Evolutionary conservation across 2,113 vertebrate species (phyloP).

Genomic region (Synodontis membranacea): DNA sequence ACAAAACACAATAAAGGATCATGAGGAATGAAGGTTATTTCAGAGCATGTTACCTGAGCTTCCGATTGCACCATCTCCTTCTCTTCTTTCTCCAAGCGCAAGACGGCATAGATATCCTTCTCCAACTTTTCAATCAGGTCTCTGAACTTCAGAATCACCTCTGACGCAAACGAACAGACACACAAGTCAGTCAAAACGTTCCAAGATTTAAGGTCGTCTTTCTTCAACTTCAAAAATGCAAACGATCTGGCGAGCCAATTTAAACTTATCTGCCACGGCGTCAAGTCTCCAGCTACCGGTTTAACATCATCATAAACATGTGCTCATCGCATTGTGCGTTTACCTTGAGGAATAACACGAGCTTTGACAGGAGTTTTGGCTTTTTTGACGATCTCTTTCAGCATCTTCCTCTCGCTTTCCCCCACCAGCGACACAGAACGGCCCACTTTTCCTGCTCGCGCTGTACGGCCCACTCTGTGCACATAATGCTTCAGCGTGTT

Average conservation of each 20-base stretch:
- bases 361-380: constrained; percentile 89
- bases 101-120: constrained; percentile 88
- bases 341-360: constrained; percentile 89
- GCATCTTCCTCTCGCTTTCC: constrained; percentile 89
- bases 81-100: constrained; percentile 89
- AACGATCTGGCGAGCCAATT: background rate
- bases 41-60: constrained; percentile 78
- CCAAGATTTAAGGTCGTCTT: background rate
- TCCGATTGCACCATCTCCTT: constrained; percentile 87
- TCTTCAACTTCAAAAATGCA: background rate
- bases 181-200: background rate
- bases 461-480: constrained; percentile 92
- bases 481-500: constrained; percentile 94
- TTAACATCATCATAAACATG: background rate
- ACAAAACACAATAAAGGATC: background rate
- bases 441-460: constrained; percentile 86
- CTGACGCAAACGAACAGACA: constrained; percentile 63
- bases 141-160: constrained; percentile 92
- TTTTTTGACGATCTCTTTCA: constrained; percentile 92
- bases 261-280: background rate
- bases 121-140: constrained; percentile 92
- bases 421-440: constrained; percentile 94
- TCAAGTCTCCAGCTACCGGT: background rate
- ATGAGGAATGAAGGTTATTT: background rate
- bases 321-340: background rate